phyloP scores from a whole-genome alignment of 2,888 invertebrate species.

The Aplocera efformata region DNA sequence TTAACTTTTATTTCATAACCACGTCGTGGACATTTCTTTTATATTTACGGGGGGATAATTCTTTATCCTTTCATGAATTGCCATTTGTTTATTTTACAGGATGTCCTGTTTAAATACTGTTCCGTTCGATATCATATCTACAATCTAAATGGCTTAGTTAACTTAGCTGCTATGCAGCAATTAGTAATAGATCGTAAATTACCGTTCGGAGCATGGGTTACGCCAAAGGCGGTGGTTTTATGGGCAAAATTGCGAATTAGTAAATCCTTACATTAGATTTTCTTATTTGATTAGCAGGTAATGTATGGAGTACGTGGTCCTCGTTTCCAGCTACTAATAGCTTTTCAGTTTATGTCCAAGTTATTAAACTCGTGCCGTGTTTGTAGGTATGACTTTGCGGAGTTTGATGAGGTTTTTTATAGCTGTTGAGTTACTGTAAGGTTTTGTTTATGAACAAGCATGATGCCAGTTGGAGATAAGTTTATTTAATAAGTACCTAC shows the following conservation, averaged over 20 bases:
- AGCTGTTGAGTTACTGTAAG: constrained; percentile 21
- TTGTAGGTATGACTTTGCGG: constrained; percentile 41
- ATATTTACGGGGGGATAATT: constrained; percentile 30
- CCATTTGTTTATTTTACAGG: constrained; percentile 35
- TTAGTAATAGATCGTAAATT: constrained; percentile 58
- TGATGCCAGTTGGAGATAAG: background rate
- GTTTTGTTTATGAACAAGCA: constrained; percentile 9
- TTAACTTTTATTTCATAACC: constrained; percentile 57
- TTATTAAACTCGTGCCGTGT: constrained; percentile 48
- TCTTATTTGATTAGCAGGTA: constrained; percentile 54
- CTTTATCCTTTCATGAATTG: constrained; percentile 32
- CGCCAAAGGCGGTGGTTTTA: constrained; percentile 65
- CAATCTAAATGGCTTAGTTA: constrained; percentile 59
- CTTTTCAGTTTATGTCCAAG: constrained; percentile 46
- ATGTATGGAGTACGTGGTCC: constrained; percentile 54
- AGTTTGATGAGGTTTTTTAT: constrained; percentile 51
- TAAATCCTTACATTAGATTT: constrained; percentile 54
- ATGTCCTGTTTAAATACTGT: too few relatives aligned
- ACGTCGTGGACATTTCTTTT: constrained; percentile 42
- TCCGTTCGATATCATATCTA: constrained; percentile 57
- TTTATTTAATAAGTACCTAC: too few relatives aligned
- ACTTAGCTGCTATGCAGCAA: constrained; percentile 53
- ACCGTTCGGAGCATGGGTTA: constrained; percentile 42
- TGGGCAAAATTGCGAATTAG: constrained; percentile 67
- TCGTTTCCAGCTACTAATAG: constrained; percentile 42